A percentile compares a stretch with the other conserved stretches of the same genome.
Evolutionary conservation across 1,140 invertebrate genomes (phyloP).

Genomic region (Pinna nobilis): DNA sequence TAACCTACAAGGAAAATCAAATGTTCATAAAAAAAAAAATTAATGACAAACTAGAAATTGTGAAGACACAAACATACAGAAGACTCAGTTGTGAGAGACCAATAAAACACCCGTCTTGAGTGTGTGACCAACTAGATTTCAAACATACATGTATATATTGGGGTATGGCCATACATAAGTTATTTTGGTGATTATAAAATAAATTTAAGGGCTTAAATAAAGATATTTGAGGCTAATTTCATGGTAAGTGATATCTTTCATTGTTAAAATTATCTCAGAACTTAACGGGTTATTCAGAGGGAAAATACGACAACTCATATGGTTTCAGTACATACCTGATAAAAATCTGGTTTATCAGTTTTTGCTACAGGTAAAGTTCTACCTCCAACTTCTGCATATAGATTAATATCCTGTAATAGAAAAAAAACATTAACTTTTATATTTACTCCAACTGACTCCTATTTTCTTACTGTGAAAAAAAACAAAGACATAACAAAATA

Average conservation of each 20-base stretch:
- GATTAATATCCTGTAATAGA: constrained; percentile 77
- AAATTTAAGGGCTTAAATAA: no score
- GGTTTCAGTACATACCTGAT: constrained; percentile 80
- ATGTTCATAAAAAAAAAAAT: background rate
- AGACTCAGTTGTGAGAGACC: no score
- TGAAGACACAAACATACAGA: background rate
- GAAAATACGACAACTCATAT: background rate
- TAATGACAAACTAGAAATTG: background rate
- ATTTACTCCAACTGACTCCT: background rate
- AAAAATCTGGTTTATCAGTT: constrained; percentile 79
- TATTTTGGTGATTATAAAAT: background rate
- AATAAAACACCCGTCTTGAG: no score
- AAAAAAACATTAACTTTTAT: background rate
- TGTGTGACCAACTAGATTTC: no score
- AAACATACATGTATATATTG: background rate
- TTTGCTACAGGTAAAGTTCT: constrained; percentile 87
- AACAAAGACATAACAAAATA: no score
- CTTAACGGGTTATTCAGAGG: background rate
- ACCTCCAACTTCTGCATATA: constrained; percentile 91
- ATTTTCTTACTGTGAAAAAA: no score
- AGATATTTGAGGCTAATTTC: no score
- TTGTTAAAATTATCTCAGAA: background rate
- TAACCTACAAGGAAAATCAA: constrained; percentile 80
- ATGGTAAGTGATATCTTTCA: no score
- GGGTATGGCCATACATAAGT: background rate